Conservation (phyloP, 2,888 invertebrate genomes). For the Boloria selene region DNA sequence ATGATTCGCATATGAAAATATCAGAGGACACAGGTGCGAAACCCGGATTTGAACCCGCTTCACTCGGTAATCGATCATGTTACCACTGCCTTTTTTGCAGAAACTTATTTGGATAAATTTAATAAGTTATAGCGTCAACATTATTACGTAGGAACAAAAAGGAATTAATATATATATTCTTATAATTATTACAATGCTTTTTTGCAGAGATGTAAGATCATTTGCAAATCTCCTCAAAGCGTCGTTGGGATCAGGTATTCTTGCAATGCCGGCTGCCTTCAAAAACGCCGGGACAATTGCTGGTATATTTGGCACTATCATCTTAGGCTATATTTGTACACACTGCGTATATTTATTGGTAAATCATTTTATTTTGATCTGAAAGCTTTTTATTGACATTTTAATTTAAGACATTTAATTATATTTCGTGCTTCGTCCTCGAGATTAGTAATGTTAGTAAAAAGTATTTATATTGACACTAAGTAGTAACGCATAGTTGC, state of each 20-base stretch:
- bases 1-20: too few relatives aligned
- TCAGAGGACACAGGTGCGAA: too few relatives aligned
- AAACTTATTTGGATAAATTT: too few relatives aligned
- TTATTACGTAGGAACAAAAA: slow-evolving; percentile 7
- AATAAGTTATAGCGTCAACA: background rate
- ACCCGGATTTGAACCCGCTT: too few relatives aligned
- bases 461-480: too few relatives aligned
- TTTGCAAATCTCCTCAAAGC: slow-evolving; percentile 96
- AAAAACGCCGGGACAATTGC: slow-evolving; percentile 92
- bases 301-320: slow-evolving; percentile 89
- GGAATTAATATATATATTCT: background rate
- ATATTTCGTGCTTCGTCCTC: too few relatives aligned
- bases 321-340: slow-evolving; percentile 93
- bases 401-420: too few relatives aligned
- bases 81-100: too few relatives aligned
- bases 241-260: slow-evolving; percentile 95
- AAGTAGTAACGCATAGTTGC: too few relatives aligned
- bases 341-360: slow-evolving; percentile 97
- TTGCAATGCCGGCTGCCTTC: slow-evolving; percentile 95
- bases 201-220: slow-evolving; percentile 89
- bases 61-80: too few relatives aligned
- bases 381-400: background rate
- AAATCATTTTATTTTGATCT: slow-evolving; percentile 57
- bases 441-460: too few relatives aligned
- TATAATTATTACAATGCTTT: too few relatives aligned